Evolutionary conservation across 2,113 vertebrate species (phyloP).

Genomic region (Paradisaea rubra): DNA sequence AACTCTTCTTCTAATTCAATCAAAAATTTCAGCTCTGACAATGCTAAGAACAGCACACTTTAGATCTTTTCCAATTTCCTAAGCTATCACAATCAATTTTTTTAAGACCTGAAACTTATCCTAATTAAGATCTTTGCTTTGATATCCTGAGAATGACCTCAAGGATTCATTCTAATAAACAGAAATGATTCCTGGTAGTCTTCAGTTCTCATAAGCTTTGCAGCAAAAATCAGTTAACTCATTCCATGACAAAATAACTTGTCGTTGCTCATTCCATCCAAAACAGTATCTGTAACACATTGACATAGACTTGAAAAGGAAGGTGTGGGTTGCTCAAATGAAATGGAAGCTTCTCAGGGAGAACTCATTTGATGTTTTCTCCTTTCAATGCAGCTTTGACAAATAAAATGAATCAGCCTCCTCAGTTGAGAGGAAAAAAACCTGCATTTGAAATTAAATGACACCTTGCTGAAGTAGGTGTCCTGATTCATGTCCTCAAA

Average conservation of each 20-base stretch:
- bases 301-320: not conserved
- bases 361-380: not conserved
- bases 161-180: constrained; percentile 54
- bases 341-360: not conserved
- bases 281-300: not conserved
- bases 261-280: not conserved
- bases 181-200: not conserved
- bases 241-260: not conserved
- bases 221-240: constrained; percentile 9
- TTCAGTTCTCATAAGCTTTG: not conserved
- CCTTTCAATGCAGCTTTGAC: not conserved
- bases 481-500: not conserved
- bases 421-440: not conserved
- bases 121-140: constrained; percentile 75
- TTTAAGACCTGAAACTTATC: constrained; percentile 72
- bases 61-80: constrained; percentile 59
- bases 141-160: constrained; percentile 65
- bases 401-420: not conserved
- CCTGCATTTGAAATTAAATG: not conserved
- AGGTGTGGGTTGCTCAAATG: not conserved
- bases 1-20: constrained; percentile 44
- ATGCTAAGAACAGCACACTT: constrained; percentile 46
- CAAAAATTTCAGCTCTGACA: constrained; percentile 53
- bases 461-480: not conserved
- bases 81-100: constrained; percentile 63